Evolutionary conservation across 2,888 invertebrate genomes (phyloP).

Genomic region (Mythimna impura): DNA sequence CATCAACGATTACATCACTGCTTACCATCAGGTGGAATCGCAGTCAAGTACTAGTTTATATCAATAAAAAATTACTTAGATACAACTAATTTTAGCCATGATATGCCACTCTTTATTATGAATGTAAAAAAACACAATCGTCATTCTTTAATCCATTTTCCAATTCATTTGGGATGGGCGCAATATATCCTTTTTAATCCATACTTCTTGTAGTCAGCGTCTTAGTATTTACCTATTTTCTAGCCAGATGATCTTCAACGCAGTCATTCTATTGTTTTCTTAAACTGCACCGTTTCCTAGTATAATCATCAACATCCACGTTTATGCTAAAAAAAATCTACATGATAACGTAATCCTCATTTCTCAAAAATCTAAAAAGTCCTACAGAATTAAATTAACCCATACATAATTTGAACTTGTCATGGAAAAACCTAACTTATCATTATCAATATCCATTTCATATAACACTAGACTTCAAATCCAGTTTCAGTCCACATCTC

Average conservation of each 20-base stretch:
- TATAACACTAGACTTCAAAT: not conserved
- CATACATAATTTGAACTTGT: not conserved
- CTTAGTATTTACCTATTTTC: not conserved
- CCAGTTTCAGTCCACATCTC: slow-evolving; percentile 20
- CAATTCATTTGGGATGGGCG: not conserved
- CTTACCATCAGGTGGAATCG: not conserved
- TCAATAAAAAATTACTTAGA: not conserved
- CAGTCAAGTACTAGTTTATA: not conserved
- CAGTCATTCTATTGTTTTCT: no score
- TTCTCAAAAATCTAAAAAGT: not conserved
- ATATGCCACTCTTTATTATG: not conserved
- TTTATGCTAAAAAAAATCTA: no score
- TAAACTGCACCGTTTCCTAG: no score
- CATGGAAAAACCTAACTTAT: not conserved
- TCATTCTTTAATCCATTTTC: not conserved
- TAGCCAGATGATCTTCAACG: not conserved
- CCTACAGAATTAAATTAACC: not conserved
- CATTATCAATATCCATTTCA: not conserved
- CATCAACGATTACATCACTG: not conserved
- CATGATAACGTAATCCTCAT: not conserved
- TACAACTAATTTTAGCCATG: not conserved
- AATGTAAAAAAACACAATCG: not conserved
- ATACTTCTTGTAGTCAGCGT: not conserved
- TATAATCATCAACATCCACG: no score
- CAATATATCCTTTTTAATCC: not conserved